Percentiles rank a stretch among this genome's conserved stretches.
These are phyloP conservation scores for Malurus alboscapulatus DNA, from an alignment of 2,113 vertebrate species.

Conservation along the genomic window DNA sequence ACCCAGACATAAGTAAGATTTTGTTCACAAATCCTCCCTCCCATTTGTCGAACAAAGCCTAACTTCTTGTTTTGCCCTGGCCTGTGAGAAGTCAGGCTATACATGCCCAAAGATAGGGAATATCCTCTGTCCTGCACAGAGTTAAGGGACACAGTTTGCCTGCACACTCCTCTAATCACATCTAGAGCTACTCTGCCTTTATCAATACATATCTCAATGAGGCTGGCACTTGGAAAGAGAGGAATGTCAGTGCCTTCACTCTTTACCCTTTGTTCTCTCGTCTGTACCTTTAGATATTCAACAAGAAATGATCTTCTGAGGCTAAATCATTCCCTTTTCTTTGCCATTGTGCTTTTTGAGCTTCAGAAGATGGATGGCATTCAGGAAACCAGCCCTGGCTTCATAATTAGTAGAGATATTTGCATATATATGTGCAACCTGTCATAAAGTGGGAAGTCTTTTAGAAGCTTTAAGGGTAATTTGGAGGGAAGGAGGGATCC, in stretches of 20 bases:
- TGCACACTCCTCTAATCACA: background rate
- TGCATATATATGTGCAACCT: background rate
- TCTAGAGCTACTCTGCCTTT: background rate
- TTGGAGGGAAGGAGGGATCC: background rate
- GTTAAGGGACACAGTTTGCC: background rate
- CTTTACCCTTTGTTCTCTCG: background rate
- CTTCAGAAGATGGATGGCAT: background rate
- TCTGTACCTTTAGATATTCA: background rate
- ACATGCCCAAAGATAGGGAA: rapidly evolving
- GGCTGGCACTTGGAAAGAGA: background rate
- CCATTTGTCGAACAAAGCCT: background rate
- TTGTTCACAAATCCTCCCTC: background rate
- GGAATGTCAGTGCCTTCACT: background rate
- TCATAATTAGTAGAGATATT: background rate
- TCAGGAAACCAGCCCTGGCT: background rate
- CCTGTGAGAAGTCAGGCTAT: background rate
- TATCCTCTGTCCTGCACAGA: too few relatives aligned
- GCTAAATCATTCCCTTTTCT: background rate
- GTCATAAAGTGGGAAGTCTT: background rate
- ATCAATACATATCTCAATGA: rapidly evolving
- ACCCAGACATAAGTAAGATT: background rate
- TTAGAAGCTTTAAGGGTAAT: background rate
- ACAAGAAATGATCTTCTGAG: background rate
- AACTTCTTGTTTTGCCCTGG: background rate
- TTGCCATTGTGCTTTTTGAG: background rate